Conservation (phyloP, 2,888 invertebrate species). For the Nasonia oneida region DNA sequence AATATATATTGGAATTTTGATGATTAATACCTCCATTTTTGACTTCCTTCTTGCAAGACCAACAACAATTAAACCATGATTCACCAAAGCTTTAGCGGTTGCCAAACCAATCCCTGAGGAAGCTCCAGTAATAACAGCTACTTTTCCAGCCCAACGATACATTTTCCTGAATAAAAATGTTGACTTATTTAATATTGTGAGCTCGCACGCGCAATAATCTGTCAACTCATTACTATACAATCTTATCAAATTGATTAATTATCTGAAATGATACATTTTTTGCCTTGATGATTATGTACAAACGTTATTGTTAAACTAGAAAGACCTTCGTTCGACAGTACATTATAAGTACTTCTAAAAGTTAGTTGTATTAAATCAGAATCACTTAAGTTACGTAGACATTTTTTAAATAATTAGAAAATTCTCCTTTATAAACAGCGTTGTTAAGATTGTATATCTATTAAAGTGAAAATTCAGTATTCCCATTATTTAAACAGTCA, state of each 20-base stretch:
- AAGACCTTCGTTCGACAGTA: background rate
- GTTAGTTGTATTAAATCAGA: too few species aligned
- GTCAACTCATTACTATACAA: background rate
- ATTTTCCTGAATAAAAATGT: conserved; percentile 68
- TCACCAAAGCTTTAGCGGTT: conserved; percentile 78
- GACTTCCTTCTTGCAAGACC: conserved; percentile 81
- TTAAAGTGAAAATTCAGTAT: too few species aligned
- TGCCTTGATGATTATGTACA: background rate
- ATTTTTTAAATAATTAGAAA: too few species aligned
- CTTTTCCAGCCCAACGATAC: conserved; percentile 83
- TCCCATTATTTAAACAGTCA: too few species aligned
- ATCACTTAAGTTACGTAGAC: too few species aligned
- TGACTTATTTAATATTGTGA: background rate
- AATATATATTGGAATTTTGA: too few species aligned
- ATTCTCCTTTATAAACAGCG: too few species aligned
- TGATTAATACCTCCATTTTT: conserved; percentile 74
- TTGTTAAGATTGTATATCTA: too few species aligned
- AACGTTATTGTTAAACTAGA: background rate
- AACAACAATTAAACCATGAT: conserved; percentile 81
- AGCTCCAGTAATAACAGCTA: conserved; percentile 84
- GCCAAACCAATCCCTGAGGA: conserved; percentile 83
- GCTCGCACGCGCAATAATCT: background rate
- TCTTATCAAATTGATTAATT: too few species aligned
- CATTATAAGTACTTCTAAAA: too few species aligned
- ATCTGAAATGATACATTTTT: too few species aligned